phyloP scores from a whole-genome alignment of 2,888 invertebrate species.

The Euclidia mi region DNA sequence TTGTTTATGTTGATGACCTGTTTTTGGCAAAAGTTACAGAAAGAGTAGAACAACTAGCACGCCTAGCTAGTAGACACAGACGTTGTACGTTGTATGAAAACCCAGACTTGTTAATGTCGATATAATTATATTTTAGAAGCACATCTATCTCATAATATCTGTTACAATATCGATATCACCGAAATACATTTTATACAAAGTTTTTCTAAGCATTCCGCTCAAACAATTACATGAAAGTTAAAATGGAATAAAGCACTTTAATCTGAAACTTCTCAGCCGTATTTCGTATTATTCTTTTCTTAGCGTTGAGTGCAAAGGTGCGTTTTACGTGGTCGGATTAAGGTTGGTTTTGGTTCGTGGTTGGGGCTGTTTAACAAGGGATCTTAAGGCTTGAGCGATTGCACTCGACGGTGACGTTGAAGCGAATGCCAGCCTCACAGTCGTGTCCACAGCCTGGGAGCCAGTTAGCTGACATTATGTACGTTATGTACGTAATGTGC shows the following conservation, averaged over 20 bases:
- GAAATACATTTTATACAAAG: background rate
- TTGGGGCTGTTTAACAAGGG: constrained; percentile 60
- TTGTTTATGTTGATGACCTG: too few relatives aligned
- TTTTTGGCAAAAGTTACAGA: too few relatives aligned
- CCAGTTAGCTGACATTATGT: constrained; percentile 52
- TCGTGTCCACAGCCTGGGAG: constrained; percentile 36
- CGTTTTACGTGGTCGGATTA: constrained; percentile 30
- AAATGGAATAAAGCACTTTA: constrained; percentile 69
- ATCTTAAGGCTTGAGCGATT: constrained; percentile 62
- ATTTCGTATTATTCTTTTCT: constrained; percentile 57
- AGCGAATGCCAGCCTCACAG: constrained; percentile 54
- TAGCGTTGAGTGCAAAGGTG: constrained; percentile 20
- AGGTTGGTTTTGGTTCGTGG: constrained; percentile 42
- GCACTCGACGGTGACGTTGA: constrained; percentile 54
- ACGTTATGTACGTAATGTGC: constrained; percentile 14
- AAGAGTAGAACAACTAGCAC: too few relatives aligned
- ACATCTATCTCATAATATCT: too few relatives aligned
- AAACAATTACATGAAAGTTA: constrained; percentile 64
- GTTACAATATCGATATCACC: background rate
- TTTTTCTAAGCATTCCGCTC: constrained; percentile 33
- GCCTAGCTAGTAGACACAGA: too few relatives aligned
- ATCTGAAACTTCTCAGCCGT: constrained; percentile 61
- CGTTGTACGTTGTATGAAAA: too few relatives aligned
- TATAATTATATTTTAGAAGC: too few relatives aligned
- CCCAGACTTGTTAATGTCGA: too few relatives aligned